These are phyloP conservation scores for Cataglyphis hispanica DNA, from an alignment of 1,140 invertebrate species.

Conservation along the genomic window DNA sequence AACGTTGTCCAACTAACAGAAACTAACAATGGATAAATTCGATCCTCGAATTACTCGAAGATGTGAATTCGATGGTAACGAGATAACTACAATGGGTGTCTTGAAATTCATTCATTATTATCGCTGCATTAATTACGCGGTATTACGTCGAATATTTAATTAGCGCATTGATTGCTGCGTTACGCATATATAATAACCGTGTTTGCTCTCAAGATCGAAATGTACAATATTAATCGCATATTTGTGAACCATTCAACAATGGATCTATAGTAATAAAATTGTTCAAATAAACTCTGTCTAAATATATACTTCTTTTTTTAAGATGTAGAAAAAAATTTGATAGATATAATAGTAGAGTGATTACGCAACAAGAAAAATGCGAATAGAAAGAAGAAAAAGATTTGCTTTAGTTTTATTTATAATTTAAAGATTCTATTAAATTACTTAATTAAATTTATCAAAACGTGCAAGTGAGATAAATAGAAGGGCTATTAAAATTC, in stretches of 20 bases:
- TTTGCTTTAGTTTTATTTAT: neutral
- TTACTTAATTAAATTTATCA: too few relatives aligned
- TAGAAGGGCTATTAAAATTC: too few relatives aligned
- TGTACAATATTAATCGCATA: constrained; percentile 12
- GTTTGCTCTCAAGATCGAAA: constrained; percentile 16
- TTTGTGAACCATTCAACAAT: neutral
- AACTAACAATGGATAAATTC: constrained; percentile 20
- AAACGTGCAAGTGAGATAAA: too few relatives aligned
- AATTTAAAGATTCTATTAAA: neutral
- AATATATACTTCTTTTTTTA: neutral
- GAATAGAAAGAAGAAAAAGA: neutral
- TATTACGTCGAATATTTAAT: constrained; percentile 57
- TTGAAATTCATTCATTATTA: constrained; percentile 35
- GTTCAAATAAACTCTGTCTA: neutral
- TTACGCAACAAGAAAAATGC: neutral
- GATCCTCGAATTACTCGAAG: constrained; percentile 44
- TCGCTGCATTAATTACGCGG: constrained; percentile 32
- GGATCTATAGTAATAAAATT: constrained; percentile 17
- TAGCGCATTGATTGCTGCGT: constrained; percentile 12
- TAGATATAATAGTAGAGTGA: neutral
- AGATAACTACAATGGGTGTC: constrained; percentile 9
- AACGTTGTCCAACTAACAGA: constrained; percentile 30
- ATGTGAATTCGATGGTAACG: neutral
- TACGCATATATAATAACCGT: constrained; percentile 4
- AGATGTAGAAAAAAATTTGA: neutral